Evolutionary conservation across 2,888 invertebrate genomes (phyloP), one percentile per base, ranked within the genome.

Genomic region (Tetragnatha montana): DNA sequence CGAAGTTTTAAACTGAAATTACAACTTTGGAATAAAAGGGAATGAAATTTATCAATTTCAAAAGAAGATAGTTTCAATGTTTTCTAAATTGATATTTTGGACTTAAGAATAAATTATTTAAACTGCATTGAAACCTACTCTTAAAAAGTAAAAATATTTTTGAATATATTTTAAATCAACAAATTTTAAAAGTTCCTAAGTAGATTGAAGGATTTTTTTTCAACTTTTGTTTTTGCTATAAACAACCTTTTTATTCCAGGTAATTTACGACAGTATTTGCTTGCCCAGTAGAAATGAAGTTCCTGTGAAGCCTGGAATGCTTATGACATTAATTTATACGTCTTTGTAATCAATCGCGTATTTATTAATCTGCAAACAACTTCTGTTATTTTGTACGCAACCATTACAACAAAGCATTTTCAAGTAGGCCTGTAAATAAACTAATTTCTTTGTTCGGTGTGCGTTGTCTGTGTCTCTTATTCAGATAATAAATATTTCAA

Each of bases 251-350:
- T 6, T 68, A 3, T 87, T 87, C 22, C 49, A 90, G 90, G 76
- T 84, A 19, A 69, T 90, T 22, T 90, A 90, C 47, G 83, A 90
- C 71, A 87, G 81, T 49, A 76, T 90, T 21, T 90, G 90, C 68
- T 76, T 90, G 47, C 90, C 90, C 0, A 81, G 78, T 47, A 79
- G 90, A 21, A 87, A 51, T 21, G 83, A 90, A 75, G 84, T 87
- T 1, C 71, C 87, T 7, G 84, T 90, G 0, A 90, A 87, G 21
- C 87, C 90, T 8, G 90, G 90, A 12, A 90, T 84, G 90, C 80
- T 80, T 70, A 90, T 90, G 68, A 87, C 87, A 19, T 76, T 90
- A 21, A 49, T 81, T 6, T 87, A 90, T 51, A 81, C 81, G 0
- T 60, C 70, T 8, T 49, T 74, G 73, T 90, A 90, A 82, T 87